Evolutionary conservation across 2,888 invertebrate species (phyloP).

Genomic region (Dastarcus helophoroides): DNA sequence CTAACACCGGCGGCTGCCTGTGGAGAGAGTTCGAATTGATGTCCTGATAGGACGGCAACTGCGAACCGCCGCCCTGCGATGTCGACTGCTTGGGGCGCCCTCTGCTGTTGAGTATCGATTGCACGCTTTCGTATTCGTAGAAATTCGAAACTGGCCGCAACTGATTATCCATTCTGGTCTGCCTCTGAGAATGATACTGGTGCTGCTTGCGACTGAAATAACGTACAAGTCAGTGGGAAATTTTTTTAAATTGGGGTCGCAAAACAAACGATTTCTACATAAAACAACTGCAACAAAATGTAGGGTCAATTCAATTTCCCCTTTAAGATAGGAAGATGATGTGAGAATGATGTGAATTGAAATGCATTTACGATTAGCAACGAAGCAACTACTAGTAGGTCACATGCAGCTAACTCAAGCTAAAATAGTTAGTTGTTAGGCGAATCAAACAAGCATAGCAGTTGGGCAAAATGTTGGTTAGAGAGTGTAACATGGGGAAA

Average conservation of each 20-base stretch:
- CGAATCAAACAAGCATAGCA: no score
- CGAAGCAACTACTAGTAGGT: no score
- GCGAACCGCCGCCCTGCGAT: slow-evolving; percentile 9
- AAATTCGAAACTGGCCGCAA: slow-evolving; percentile 68
- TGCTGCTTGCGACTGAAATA: slow-evolving; percentile 50
- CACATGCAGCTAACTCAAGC: no score
- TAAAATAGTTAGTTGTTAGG: no score
- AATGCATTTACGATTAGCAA: no score
- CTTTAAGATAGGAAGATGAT: no score
- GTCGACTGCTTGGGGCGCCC: slow-evolving; percentile 13
- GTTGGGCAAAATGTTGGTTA: slow-evolving; percentile 6
- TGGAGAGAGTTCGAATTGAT: slow-evolving; percentile 29
- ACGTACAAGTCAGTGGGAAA: no score
- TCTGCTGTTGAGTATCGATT: slow-evolving; percentile 42
- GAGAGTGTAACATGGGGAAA: slow-evolving; percentile 9
- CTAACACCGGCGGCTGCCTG: slow-evolving; percentile 21
- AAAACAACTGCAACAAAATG: no score
- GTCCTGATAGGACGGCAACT: slow-evolving; percentile 21
- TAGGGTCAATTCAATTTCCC: no score
- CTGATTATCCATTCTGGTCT: slow-evolving; percentile 40
- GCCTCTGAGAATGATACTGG: slow-evolving; percentile 51
- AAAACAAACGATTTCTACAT: no score
- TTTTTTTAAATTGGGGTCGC: no score
- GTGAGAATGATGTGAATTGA: no score
- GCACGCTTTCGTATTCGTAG: slow-evolving; percentile 74